Percentiles rank a stretch among this genome's conserved stretches.
Evolutionary conservation across 1,140 invertebrate genomes (phyloP).

Genomic region (Leptestheria dahalacensis): DNA sequence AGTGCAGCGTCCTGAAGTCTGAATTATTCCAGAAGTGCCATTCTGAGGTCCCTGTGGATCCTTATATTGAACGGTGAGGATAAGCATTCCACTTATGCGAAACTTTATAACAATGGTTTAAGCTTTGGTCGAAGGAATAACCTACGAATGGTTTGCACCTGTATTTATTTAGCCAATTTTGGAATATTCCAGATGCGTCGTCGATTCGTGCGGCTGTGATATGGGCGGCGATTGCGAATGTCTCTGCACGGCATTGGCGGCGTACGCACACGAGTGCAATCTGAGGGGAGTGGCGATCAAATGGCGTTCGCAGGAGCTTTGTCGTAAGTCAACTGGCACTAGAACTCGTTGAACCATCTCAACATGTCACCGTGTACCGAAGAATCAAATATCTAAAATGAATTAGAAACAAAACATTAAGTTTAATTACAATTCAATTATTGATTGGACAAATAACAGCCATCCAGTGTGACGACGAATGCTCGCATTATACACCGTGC

Average conservation of each 20-base stretch:
- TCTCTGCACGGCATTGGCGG: slow-evolving; percentile 68
- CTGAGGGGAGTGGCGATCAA: slow-evolving; percentile 39
- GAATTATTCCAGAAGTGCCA: slow-evolving; percentile 59
- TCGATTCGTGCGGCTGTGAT: slow-evolving; percentile 74
- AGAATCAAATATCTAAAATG: no score
- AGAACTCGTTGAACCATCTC: no score
- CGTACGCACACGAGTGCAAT: slow-evolving; percentile 68
- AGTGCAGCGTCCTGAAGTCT: slow-evolving; percentile 58
- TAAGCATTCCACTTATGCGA: not conserved
- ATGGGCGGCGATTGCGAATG: slow-evolving; percentile 77
- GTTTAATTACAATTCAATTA: not conserved
- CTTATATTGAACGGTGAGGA: slow-evolving; percentile 37
- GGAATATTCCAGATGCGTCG: slow-evolving; percentile 41
- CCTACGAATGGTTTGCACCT: slow-evolving; percentile 2
- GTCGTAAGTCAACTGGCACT: no score
- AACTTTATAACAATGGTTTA: slow-evolving; percentile 8
- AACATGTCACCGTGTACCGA: no score
- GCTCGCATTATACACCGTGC: slow-evolving; percentile 61
- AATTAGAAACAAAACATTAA: no score
- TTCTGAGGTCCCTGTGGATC: slow-evolving; percentile 52
- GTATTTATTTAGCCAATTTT: slow-evolving; percentile 11
- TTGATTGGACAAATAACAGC: slow-evolving; percentile 34
- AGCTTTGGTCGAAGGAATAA: not conserved
- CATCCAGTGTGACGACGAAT: slow-evolving; percentile 68
- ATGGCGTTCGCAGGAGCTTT: slow-evolving; percentile 64